These are phyloP conservation scores for Heliornis fulica DNA, from an alignment of 2,113 vertebrate genomes.

Conservation along the genomic window DNA sequence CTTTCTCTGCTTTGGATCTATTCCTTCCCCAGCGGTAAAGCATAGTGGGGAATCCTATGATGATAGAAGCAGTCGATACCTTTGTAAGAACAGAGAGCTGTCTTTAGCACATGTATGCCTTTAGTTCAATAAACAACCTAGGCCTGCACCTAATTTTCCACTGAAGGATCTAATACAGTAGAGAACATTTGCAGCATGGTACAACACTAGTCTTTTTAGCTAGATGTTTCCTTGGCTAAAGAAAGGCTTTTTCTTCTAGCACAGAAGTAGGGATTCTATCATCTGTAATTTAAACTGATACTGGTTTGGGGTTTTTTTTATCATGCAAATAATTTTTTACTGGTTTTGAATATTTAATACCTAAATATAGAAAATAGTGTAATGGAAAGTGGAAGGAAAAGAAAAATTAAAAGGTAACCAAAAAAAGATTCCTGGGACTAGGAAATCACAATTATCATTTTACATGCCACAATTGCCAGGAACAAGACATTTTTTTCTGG, in stretches of 20 bases:
- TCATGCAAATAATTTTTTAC: not conserved
- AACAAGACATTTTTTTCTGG: not conserved
- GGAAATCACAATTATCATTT: not conserved
- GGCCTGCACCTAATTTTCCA: slow-evolving; percentile 40
- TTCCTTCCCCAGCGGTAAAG: slow-evolving; percentile 43
- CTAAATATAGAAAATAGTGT: not conserved
- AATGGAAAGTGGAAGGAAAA: not conserved
- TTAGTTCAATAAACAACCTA: slow-evolving; percentile 58
- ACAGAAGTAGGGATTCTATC: not conserved
- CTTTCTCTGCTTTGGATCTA: slow-evolving; percentile 47
- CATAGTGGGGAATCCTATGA: slow-evolving; percentile 30
- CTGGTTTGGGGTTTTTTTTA: not conserved
- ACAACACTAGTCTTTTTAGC: not conserved
- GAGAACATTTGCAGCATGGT: not conserved
- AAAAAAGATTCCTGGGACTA: not conserved
- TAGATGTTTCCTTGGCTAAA: not conserved
- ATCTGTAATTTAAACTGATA: not conserved
- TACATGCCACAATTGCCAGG: not conserved
- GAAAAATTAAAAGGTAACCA: accelerated
- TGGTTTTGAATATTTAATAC: not conserved
- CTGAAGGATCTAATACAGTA: slow-evolving; percentile 8
- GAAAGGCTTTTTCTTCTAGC: not conserved
- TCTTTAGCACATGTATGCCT: slow-evolving; percentile 11
- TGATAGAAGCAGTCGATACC: slow-evolving; percentile 33
- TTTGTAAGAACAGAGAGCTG: slow-evolving; percentile 44